phyloP scores from a whole-genome alignment of 2,113 vertebrate genomes.

The Protobothrops flavoviridis region DNA sequence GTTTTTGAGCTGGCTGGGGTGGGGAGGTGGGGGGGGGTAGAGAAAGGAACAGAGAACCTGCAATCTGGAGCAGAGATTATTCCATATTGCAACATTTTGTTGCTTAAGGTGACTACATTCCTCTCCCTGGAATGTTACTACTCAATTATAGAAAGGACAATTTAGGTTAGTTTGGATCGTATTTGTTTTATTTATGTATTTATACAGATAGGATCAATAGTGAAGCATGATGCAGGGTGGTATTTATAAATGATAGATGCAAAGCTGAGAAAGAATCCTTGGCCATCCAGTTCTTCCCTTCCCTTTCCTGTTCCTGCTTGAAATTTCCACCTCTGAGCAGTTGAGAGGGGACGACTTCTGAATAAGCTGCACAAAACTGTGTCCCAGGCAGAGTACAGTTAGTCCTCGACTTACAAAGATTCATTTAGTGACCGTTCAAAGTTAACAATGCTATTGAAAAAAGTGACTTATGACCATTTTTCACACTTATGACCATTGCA shows the following conservation, averaged over 20 bases:
- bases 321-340: too few relatives aligned
- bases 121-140: neutral
- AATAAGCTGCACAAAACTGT: too few relatives aligned
- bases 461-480: too few relatives aligned
- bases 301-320: too few relatives aligned
- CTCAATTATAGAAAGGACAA: neutral
- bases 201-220: neutral
- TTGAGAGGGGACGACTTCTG: too few relatives aligned
- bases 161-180: neutral
- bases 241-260: neutral
- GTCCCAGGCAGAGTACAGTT: neutral
- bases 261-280: neutral
- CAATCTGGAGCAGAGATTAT: neutral
- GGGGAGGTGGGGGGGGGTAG: neutral
- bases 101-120: neutral
- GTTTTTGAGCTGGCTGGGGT: neutral
- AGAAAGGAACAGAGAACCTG: neutral
- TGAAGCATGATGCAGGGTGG: too few relatives aligned
- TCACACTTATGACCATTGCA: too few relatives aligned
- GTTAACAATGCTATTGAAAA: too few relatives aligned
- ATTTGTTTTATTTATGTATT: neutral
- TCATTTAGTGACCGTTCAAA: too few relatives aligned
- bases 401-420: too few relatives aligned
- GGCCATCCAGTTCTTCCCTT: neutral
- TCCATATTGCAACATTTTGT: neutral